phyloP scores from a whole-genome alignment of 2,797 vertebrate genomes.

The Clarias pachynema region DNA sequence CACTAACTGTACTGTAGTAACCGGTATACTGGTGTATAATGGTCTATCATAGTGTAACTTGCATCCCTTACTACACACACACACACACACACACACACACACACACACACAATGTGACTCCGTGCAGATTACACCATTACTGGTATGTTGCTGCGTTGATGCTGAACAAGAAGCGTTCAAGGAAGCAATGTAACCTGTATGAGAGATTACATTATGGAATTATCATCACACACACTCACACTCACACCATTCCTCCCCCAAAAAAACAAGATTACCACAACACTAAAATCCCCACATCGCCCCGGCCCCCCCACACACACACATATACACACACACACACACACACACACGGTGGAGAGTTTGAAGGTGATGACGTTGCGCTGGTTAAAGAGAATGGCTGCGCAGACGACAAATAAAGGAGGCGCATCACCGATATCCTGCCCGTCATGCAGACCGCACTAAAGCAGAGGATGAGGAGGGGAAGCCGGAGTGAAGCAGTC shows the following conservation, averaged over 20 bases:
- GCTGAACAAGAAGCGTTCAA: constrained; percentile 60
- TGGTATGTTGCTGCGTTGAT: constrained; percentile 25
- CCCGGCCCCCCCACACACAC: no score
- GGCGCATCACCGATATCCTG: constrained; percentile 68
- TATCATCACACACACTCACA: neutral
- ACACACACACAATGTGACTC: constrained; percentile 1
- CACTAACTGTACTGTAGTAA: neutral
- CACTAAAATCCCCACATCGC: constrained; percentile 53
- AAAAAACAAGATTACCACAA: constrained; percentile 68
- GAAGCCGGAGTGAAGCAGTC: constrained; percentile 69
- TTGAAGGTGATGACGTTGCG: constrained; percentile 44
- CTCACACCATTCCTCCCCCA: constrained; percentile 34
- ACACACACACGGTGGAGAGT: constrained; percentile 2
- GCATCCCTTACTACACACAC: neutral
- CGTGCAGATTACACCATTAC: constrained; percentile 5
- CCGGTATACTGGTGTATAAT: neutral
- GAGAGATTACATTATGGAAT: constrained; percentile 73
- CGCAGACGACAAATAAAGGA: constrained; percentile 54
- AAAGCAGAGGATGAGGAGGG: constrained; percentile 60
- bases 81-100: constrained; percentile 6
- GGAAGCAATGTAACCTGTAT: constrained; percentile 72
- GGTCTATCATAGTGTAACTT: no score
- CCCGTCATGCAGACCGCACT: constrained; percentile 73
- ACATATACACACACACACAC: no score
- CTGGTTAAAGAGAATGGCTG: constrained; percentile 55